Percentiles rank a stretch among this genome's conserved stretches.
These are phyloP conservation scores for Spinus olivaceus DNA, from an alignment of 2,797 vertebrate genomes.

Conservation along the genomic window DNA sequence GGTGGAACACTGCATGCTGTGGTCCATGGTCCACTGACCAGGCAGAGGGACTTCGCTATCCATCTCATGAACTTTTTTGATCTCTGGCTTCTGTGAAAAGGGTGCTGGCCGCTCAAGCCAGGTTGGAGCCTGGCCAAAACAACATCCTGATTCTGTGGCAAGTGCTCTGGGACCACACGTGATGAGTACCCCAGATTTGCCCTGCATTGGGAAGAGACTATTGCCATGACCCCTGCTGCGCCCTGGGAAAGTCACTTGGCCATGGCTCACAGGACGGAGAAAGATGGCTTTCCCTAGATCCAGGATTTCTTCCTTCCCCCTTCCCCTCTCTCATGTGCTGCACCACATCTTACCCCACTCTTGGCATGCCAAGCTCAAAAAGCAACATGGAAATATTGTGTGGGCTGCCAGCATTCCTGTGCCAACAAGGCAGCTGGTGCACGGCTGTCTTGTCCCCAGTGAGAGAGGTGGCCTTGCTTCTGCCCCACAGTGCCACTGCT, in stretches of 20 bases:
- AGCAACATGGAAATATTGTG: rapidly evolving
- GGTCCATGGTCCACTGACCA: background rate
- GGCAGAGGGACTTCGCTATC: background rate
- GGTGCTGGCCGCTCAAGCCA: background rate
- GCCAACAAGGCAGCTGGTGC: background rate
- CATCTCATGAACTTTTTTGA: background rate
- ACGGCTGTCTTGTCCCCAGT: rapidly evolving
- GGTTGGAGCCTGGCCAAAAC: slow-evolving; percentile 10
- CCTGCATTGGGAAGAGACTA: background rate
- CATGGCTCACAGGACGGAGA: background rate
- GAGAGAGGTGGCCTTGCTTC: background rate
- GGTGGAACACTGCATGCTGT: background rate
- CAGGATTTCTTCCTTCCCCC: background rate
- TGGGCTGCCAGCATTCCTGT: background rate
- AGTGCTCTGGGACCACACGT: background rate
- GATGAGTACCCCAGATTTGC: slow-evolving; percentile 23
- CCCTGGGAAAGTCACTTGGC: background rate
- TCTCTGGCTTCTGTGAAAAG: background rate
- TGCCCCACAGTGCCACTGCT: rapidly evolving
- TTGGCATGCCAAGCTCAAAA: background rate
- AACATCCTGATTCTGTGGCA: slow-evolving; percentile 44
- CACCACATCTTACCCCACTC: background rate
- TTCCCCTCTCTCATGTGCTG: background rate
- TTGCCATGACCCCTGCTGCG: background rate
- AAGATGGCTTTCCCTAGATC: background rate